These are phyloP conservation scores for Toxonevra muliebris DNA, from an alignment of 2,888 invertebrate genomes.

Conservation along the genomic window DNA sequence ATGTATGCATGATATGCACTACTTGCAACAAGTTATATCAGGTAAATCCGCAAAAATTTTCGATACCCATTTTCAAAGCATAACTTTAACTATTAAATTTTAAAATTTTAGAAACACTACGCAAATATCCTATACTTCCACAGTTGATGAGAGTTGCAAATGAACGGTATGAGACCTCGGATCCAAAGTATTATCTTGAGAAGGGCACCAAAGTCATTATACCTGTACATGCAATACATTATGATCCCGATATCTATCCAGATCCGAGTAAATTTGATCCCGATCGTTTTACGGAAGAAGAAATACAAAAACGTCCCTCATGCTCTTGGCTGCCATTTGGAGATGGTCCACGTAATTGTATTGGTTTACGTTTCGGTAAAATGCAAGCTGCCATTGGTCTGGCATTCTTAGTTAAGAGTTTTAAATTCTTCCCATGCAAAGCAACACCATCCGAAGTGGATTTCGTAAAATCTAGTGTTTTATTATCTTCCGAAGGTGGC, in stretches of 20 bases:
- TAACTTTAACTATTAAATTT: conserved; percentile 35
- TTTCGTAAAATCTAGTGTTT: conserved; percentile 37
- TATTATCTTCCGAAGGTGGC: conserved; percentile 32
- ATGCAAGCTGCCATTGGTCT: conserved; percentile 55
- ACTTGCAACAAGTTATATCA: conserved; percentile 65
- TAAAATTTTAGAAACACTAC: conserved; percentile 66
- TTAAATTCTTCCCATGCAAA: conserved; percentile 42
- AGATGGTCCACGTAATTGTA: conserved; percentile 60
- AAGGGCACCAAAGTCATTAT: conserved; percentile 60
- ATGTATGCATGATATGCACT: conserved; percentile 61
- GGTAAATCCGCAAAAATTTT: conserved; percentile 52
- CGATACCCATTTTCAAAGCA: neutral
- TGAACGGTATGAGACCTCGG: conserved; percentile 41
- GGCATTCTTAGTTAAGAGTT: conserved; percentile 44
- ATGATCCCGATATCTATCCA: conserved; percentile 45
- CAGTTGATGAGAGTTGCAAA: conserved; percentile 65
- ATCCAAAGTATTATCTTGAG: conserved; percentile 65
- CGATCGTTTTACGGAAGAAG: conserved; percentile 69
- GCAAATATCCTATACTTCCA: conserved; percentile 68
- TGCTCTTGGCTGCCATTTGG: conserved; percentile 58
- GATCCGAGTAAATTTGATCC: conserved; percentile 72
- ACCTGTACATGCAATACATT: conserved; percentile 19
- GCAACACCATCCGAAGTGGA: conserved; percentile 48
- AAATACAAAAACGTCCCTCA: conserved; percentile 66
- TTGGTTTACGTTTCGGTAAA: conserved; percentile 56